These are phyloP conservation scores for Galleria mellonella DNA, from an alignment of 1,140 invertebrate genomes.

Conservation along the genomic window DNA sequence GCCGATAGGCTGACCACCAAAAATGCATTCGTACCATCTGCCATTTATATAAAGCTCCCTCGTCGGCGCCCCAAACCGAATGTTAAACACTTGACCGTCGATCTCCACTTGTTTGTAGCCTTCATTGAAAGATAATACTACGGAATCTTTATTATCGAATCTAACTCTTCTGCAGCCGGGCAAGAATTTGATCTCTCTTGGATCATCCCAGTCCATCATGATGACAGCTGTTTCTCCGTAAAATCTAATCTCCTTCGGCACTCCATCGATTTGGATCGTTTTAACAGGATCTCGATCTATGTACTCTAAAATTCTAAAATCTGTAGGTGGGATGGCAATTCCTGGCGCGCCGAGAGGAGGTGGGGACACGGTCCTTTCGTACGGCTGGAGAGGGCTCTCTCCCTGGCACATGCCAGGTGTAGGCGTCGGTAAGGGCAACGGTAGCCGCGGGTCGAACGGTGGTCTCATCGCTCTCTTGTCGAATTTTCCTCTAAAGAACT, in stretches of 20 bases:
- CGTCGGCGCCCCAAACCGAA: slow-evolving; percentile 93
- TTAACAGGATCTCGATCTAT: slow-evolving; percentile 81
- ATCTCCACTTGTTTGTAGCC: slow-evolving; percentile 82
- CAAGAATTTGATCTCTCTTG: slow-evolving; percentile 89
- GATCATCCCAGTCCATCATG: slow-evolving; percentile 88
- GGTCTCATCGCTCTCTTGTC: slow-evolving; percentile 37
- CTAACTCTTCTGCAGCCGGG: slow-evolving; percentile 78
- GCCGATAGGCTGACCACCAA: slow-evolving; percentile 90
- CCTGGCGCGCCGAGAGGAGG: slow-evolving; percentile 53
- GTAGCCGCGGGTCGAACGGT: slow-evolving; percentile 39
- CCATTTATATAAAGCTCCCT: slow-evolving; percentile 93
- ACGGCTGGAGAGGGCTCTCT: slow-evolving; percentile 44
- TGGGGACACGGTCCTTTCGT: slow-evolving; percentile 43
- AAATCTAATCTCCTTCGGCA: slow-evolving; percentile 88
- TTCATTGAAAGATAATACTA: slow-evolving; percentile 81
- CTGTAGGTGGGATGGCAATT: slow-evolving; percentile 72
- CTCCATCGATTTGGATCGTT: slow-evolving; percentile 89
- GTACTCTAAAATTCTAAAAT: slow-evolving; percentile 76
- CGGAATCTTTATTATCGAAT: slow-evolving; percentile 83
- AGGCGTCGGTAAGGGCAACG: slow-evolving; percentile 39
- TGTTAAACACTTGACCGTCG: slow-evolving; percentile 82
- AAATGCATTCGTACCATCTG: slow-evolving; percentile 90
- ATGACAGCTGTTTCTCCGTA: slow-evolving; percentile 90
- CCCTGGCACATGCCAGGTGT: slow-evolving; percentile 54
- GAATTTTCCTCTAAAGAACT: slow-evolving; percentile 51